Percentiles rank a stretch among this genome's conserved stretches.
phyloP scores from a whole-genome alignment of 2,888 invertebrate genomes.

The Synanthedon formicaeformis region DNA sequence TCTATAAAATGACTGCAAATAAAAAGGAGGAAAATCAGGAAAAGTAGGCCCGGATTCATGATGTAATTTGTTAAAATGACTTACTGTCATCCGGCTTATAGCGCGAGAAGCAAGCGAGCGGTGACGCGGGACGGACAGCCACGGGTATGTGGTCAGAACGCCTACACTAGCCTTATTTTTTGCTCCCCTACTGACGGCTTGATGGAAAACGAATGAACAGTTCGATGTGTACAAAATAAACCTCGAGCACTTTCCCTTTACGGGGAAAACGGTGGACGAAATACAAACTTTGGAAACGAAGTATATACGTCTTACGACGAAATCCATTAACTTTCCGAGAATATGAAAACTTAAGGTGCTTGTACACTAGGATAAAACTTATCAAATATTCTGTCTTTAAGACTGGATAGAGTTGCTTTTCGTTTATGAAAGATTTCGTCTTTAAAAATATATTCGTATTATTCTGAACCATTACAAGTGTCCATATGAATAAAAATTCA shows the following conservation, averaged over 20 bases:
- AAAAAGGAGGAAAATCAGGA: too few relatives aligned
- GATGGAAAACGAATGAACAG: conserved; percentile 44
- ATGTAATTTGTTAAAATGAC: too few relatives aligned
- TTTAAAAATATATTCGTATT: too few relatives aligned
- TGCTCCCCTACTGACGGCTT: conserved; percentile 35
- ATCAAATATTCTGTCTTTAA: too few relatives aligned
- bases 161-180: conserved; percentile 31
- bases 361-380: not conserved
- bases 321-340: not conserved
- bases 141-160: conserved; percentile 30
- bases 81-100: too few relatives aligned
- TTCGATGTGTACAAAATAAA: conserved; percentile 11
- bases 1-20: too few relatives aligned
- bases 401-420: too few relatives aligned
- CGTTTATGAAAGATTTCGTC: too few relatives aligned
- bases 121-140: conserved; percentile 9
- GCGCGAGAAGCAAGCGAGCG: conserved; percentile 4
- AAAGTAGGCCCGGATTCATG: too few relatives aligned
- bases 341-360: not conserved
- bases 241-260: not conserved
- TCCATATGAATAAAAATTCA: too few relatives aligned
- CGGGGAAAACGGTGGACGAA: not conserved
- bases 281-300: not conserved
- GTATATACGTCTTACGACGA: not conserved
- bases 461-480: too few relatives aligned